These are phyloP conservation scores for Mayetiola destructor DNA, from an alignment of 2,888 invertebrate species.

Conservation along the genomic window DNA sequence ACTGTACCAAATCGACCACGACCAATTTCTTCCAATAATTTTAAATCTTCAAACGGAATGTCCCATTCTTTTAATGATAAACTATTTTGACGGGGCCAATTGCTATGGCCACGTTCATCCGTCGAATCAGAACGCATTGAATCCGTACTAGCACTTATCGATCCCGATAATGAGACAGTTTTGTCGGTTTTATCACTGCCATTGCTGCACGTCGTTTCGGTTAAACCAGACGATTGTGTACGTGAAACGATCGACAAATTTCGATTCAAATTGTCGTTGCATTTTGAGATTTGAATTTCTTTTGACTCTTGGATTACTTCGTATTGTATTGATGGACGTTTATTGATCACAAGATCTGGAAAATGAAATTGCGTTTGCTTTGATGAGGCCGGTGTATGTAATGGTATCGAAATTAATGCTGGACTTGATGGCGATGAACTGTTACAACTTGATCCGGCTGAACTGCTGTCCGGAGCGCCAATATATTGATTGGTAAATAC, in stretches of 20 bases:
- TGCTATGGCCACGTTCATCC: conserved; percentile 56
- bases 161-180: conserved; percentile 55
- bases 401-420: conserved; percentile 42
- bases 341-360: conserved; percentile 31
- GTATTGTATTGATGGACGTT: conserved; percentile 19
- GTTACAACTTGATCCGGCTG: conserved; percentile 90
- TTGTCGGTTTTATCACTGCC: conserved; percentile 53
- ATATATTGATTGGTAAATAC: conserved; percentile 6
- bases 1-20: conserved; percentile 90
- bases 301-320: neutral
- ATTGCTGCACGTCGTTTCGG: conserved; percentile 38
- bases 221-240: conserved; percentile 18
- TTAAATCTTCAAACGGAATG: conserved; percentile 90
- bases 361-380: conserved; percentile 34
- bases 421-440: conserved; percentile 94
- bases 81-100: conserved; percentile 70
- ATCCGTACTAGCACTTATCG: conserved; percentile 55
- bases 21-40: conserved; percentile 75
- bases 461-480: conserved; percentile 63
- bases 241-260: neutral
- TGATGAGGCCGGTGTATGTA: conserved; percentile 34
- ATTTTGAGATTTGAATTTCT: neutral
- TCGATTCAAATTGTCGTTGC: neutral
- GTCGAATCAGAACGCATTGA: conserved; percentile 63
- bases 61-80: conserved; percentile 92